Evolutionary conservation across 2,797 vertebrate species (phyloP).

Genomic region (Notoglanidium macrostoma): DNA sequence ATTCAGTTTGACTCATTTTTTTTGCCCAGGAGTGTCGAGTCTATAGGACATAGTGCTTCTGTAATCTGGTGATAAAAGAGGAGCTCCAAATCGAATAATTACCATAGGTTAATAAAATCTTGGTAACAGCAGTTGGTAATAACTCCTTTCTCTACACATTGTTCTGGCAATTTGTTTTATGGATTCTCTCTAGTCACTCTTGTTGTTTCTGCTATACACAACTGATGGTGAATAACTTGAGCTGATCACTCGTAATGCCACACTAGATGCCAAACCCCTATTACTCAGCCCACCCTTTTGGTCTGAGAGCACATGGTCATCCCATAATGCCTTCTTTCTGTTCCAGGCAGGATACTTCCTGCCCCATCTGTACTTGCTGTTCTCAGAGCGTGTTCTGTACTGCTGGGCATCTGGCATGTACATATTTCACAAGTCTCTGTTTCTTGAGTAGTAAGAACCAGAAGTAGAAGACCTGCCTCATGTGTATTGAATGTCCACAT

Average conservation of each 20-base stretch:
- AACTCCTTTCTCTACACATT: background rate
- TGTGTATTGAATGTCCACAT: background rate
- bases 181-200: background rate
- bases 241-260: background rate
- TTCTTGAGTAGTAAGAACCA: background rate
- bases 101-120: background rate
- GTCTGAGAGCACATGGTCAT: slow-evolving; percentile 21
- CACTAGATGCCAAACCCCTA: background rate
- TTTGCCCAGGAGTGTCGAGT: no score
- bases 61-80: background rate
- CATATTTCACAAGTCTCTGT: background rate
- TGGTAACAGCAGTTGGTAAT: background rate
- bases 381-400: slow-evolving; percentile 11
- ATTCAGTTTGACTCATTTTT: no score
- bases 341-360: slow-evolving; percentile 33
- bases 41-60: background rate
- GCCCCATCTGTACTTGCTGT: slow-evolving; percentile 30
- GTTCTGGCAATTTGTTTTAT: no score
- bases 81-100: background rate
- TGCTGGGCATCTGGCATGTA: slow-evolving; percentile 27
- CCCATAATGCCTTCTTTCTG: slow-evolving; percentile 34
- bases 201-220: background rate
- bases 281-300: slow-evolving; percentile 20
- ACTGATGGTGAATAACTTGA: background rate
- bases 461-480: background rate